Evolutionary conservation across 2,888 invertebrate genomes (phyloP).

Genomic region (Saturnia pavonia): DNA sequence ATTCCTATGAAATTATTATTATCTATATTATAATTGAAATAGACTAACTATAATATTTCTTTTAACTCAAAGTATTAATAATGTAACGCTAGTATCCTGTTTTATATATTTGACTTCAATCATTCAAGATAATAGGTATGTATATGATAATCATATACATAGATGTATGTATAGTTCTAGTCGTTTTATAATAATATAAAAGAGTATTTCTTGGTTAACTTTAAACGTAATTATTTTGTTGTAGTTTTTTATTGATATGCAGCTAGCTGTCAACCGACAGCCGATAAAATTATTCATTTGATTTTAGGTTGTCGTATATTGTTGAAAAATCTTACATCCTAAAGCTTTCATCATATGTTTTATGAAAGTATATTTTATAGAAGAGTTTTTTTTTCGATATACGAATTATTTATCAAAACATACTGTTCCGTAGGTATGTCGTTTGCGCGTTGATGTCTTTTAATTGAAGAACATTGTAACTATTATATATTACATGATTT

Average conservation of each 20-base stretch:
- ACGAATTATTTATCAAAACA: constrained; percentile 5
- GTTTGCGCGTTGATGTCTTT: constrained; percentile 54
- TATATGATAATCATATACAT: no score
- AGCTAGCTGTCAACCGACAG: not conserved
- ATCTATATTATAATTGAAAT: not conserved
- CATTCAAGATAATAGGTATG: not conserved
- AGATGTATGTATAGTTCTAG: no score
- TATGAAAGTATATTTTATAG: not conserved
- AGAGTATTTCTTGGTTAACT: not conserved
- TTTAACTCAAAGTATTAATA: not conserved
- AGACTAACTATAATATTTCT: not conserved
- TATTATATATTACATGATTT: constrained; percentile 16
- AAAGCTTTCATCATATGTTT: not conserved
- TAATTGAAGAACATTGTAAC: constrained; percentile 26
- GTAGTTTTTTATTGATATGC: not conserved
- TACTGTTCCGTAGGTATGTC: not conserved
- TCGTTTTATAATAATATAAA: not conserved
- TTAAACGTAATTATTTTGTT: not conserved
- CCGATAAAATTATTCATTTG: not conserved
- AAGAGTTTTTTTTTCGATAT: not conserved
- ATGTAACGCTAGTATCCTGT: not conserved
- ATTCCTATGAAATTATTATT: not conserved
- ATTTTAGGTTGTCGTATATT: not conserved
- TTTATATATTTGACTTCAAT: not conserved
- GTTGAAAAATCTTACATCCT: not conserved